Conservation (phyloP, 2,113 vertebrate species). For the Rattus norvegicus region DNA sequence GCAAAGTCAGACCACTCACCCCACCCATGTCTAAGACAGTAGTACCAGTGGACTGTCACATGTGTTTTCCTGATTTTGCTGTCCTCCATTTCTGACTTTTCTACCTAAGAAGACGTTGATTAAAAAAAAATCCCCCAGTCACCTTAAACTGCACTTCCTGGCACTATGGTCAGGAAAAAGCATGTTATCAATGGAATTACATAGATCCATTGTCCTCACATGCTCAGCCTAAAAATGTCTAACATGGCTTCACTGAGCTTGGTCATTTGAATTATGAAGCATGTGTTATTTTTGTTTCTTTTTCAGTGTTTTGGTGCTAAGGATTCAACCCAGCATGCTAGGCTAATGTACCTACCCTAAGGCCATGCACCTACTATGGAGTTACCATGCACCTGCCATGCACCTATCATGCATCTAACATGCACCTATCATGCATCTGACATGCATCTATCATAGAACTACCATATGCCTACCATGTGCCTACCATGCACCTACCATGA, state of each 20-base stretch:
- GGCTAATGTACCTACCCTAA: neutral
- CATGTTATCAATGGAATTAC: neutral
- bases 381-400: no score
- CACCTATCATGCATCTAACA: no score
- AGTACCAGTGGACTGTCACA: neutral
- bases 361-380: fast-evolving
- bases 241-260: neutral
- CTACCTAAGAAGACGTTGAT: neutral
- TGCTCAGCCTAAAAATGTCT: neutral
- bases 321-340: neutral
- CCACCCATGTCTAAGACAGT: neutral
- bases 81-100: neutral
- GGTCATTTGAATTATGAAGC: neutral
- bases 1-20: neutral
- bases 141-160: neutral
- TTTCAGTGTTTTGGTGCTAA: neutral
- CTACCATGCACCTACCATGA: no score
- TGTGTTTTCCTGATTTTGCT: neutral
- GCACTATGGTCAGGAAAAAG: no score
- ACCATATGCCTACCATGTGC: no score
- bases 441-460: no score
- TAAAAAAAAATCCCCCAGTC: neutral
- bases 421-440: no score
- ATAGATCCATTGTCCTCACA: fast-evolving
- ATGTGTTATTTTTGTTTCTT: neutral